A percentile compares a stretch with the other conserved stretches of the same genome.
These are phyloP conservation scores for Nebria brevicollis DNA, from an alignment of 2,888 invertebrate genomes.

Conservation along the genomic window DNA sequence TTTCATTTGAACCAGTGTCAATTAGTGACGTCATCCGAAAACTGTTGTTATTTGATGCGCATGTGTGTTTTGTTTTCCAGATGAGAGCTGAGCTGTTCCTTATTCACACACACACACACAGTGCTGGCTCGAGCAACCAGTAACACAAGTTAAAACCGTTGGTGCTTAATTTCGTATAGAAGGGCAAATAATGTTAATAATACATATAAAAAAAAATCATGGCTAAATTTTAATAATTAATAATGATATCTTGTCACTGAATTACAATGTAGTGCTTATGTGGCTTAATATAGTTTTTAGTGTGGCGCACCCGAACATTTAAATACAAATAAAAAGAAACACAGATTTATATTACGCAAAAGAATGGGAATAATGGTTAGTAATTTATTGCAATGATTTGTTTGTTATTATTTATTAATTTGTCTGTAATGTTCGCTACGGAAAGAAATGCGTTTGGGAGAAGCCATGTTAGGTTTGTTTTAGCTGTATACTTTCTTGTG, in stretches of 20 bases:
- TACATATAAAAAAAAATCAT: slow-evolving; percentile 45
- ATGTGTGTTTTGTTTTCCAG: slow-evolving; percentile 32
- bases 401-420: slow-evolving; percentile 7
- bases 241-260: slow-evolving; percentile 45
- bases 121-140: slow-evolving; percentile 38
- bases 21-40: too few relatives aligned
- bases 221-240: slow-evolving; percentile 47
- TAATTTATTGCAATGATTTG: slow-evolving; percentile 12
- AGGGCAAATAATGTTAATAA: slow-evolving; percentile 44
- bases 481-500: background rate
- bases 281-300: slow-evolving; percentile 47
- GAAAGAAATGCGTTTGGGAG: background rate
- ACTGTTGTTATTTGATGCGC: slow-evolving; percentile 8
- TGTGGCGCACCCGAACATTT: slow-evolving; percentile 42
- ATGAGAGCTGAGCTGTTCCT: slow-evolving; percentile 28
- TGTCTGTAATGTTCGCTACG: background rate
- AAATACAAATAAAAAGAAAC: slow-evolving; percentile 26
- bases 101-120: slow-evolving; percentile 37
- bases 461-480: background rate
- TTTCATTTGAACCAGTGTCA: too few relatives aligned
- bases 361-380: slow-evolving; percentile 10
- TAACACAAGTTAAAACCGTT: slow-evolving; percentile 46
- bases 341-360: slow-evolving; percentile 31
- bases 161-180: slow-evolving; percentile 47
- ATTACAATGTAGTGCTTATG: slow-evolving; percentile 47